Conservation (phyloP, 2,888 invertebrate species). For the Eretmocerus hayati region DNA sequence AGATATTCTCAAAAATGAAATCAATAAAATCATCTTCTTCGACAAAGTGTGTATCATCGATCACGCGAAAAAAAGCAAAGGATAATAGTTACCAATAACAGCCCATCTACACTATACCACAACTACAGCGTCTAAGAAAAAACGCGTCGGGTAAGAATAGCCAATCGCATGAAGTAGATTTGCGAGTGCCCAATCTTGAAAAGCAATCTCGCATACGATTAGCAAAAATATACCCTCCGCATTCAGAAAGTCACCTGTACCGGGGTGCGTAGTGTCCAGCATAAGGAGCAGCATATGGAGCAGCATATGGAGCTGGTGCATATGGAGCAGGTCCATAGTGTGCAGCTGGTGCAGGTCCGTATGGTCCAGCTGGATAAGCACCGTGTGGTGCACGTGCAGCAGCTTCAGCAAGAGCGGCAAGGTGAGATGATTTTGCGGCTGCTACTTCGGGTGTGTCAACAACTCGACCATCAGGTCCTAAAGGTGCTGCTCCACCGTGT, state of each 20-base stretch:
- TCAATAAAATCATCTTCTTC: too few relatives aligned
- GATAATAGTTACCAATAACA: too few relatives aligned
- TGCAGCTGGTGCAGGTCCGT: conserved; percentile 20
- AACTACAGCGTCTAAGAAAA: too few relatives aligned
- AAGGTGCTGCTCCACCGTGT: conserved; percentile 35
- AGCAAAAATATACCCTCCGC: too few relatives aligned
- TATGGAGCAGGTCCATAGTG: conserved; percentile 29
- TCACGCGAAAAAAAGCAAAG: too few relatives aligned
- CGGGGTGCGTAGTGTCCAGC: conserved; percentile 30
- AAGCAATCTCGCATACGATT: too few relatives aligned
- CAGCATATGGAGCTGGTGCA: conserved; percentile 1
- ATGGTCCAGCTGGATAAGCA: conserved; percentile 20
- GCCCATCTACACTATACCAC: too few relatives aligned
- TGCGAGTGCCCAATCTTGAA: too few relatives aligned
- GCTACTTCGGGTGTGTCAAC: conserved; percentile 45
- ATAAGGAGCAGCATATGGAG: conserved; percentile 16
- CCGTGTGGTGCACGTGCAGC: conserved; percentile 40
- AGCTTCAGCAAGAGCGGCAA: conserved; percentile 40
- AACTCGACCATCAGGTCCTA: conserved; percentile 43
- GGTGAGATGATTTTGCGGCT: conserved; percentile 41
- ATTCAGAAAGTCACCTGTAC: conserved; percentile 30
- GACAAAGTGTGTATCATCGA: too few relatives aligned
- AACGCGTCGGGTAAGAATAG: too few relatives aligned
- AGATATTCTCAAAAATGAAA: too few relatives aligned
- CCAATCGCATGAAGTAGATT: too few relatives aligned